A percentile compares a stretch with the other conserved stretches of the same genome.
Evolutionary conservation across 2,888 invertebrate species (phyloP).

Genomic region (Leptogaster cylindrica): DNA sequence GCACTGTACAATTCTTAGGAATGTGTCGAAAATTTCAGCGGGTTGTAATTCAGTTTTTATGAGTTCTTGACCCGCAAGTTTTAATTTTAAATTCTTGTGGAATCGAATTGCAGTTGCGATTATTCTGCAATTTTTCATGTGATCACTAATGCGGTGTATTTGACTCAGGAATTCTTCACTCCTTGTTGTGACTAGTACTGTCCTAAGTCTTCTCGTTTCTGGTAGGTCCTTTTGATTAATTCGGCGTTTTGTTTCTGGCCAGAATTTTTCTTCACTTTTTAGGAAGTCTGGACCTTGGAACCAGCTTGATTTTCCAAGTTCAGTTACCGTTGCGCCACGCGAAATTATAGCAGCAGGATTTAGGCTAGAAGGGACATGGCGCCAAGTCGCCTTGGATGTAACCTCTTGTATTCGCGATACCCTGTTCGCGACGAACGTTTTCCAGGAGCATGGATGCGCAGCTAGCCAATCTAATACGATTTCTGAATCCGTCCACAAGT

Average conservation of each 20-base stretch:
- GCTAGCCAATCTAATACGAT: conserved; percentile 46
- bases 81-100: conserved; percentile 9
- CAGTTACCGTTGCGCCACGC: conserved; percentile 47
- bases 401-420: conserved; percentile 51
- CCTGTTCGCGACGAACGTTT: conserved; percentile 51
- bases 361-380: conserved; percentile 49
- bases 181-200: background rate
- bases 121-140: conserved; percentile 17
- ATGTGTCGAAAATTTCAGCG: conserved; percentile 19
- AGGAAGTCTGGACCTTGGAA: conserved; percentile 34
- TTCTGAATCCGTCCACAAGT: conserved; percentile 48
- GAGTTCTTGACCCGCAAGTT: background rate
- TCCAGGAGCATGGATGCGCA: conserved; percentile 26
- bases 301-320: conserved; percentile 7
- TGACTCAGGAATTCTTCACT: conserved; percentile 4
- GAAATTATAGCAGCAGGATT: conserved; percentile 55
- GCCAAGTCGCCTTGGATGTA: conserved; percentile 49
- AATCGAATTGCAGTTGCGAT: conserved; percentile 37
- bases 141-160: conserved; percentile 16
- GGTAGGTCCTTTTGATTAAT: background rate
- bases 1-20: conserved; percentile 26
- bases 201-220: conserved; percentile 2
- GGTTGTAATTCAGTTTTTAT: background rate
- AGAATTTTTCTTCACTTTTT: background rate
- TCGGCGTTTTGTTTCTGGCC: no score